Percentiles rank a stretch among this genome's conserved stretches.
Conservation (phyloP, 2,797 vertebrate genomes). For the Falco naumanni region DNA sequence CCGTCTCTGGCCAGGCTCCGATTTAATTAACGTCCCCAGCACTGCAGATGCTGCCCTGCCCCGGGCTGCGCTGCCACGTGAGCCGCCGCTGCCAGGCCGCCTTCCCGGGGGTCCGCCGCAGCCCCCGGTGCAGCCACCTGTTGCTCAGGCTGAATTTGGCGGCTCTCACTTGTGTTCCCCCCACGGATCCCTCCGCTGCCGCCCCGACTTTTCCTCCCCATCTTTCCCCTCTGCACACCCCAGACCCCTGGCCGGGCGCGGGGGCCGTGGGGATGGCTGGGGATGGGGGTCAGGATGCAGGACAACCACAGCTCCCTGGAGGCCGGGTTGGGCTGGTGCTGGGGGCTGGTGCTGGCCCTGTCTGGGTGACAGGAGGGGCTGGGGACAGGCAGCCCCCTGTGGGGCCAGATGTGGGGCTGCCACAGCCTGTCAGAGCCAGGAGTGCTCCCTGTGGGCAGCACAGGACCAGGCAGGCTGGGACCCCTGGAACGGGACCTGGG, state of each 20-base stretch:
- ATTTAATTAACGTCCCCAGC: constrained; percentile 39
- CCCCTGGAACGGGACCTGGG: fast-evolving
- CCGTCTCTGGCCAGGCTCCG: constrained; percentile 49
- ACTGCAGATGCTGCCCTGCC: constrained; percentile 67
- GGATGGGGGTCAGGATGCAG: not conserved
- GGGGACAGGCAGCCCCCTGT: not conserved
- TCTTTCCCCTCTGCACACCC: not conserved
- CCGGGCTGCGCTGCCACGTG: constrained; percentile 27
- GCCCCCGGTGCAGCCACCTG: not conserved
- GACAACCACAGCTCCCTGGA: not conserved
- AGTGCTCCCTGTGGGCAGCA: fast-evolving
- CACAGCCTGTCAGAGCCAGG: fast-evolving
- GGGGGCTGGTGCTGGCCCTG: not conserved
- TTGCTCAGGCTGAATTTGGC: not conserved
- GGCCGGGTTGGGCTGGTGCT: not conserved
- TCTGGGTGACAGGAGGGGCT: too few relatives aligned
- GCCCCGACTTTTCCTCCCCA: not conserved
- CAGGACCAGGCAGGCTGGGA: fast-evolving
- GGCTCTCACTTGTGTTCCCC: not conserved
- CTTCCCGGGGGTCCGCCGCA: not conserved
- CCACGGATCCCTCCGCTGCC: fast-evolving
- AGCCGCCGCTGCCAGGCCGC: not conserved
- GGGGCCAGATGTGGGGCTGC: not conserved
- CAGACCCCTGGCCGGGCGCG: fast-evolving
- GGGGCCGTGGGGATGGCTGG: not conserved